Evolutionary conservation across 2,797 vertebrate species (phyloP).

Genomic region (Microcaecilia unicolor): DNA sequence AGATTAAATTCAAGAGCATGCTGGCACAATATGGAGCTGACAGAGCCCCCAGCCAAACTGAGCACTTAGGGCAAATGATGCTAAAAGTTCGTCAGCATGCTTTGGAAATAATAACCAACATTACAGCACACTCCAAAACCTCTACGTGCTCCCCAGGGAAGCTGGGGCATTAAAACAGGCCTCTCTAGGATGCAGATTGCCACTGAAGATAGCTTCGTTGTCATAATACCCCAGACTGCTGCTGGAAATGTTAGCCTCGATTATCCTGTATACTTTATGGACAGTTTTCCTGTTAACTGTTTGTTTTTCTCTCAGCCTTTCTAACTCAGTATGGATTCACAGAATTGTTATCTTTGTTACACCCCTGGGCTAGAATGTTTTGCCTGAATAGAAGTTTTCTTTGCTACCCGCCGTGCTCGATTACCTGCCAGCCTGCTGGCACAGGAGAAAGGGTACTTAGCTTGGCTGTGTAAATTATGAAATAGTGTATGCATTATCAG

Average conservation of each 20-base stretch:
- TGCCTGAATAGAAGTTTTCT: conserved; percentile 26
- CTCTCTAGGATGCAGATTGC: conserved; percentile 2
- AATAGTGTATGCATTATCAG: conserved; percentile 11
- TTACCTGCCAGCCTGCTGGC: conserved; percentile 16
- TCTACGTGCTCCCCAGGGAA: conserved; percentile 13
- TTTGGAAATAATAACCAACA: conserved; percentile 13
- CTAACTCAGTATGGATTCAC: conserved; percentile 39
- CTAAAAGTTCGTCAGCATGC: conserved; percentile 4
- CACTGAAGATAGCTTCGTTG: neutral
- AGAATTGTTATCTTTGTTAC: conserved; percentile 42
- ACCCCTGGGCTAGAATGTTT: conserved; percentile 38
- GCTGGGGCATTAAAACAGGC: conserved; percentile 24
- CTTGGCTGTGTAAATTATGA: conserved; percentile 15
- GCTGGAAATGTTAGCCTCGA: conserved; percentile 36
- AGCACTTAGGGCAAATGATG: conserved; percentile 11
- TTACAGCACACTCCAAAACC: accelerated
- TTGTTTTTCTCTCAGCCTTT: conserved; percentile 29
- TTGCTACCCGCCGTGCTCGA: conserved; percentile 19
- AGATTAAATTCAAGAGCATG: neutral
- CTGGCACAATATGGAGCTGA: accelerated
- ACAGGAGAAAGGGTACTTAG: too few species aligned
- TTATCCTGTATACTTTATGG: conserved; percentile 43
- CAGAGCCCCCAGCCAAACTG: conserved; percentile 7
- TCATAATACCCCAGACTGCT: conserved; percentile 25
- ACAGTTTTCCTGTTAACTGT: conserved; percentile 40